Evolutionary conservation across 2,888 invertebrate genomes (phyloP).

Genomic region (Xanthia togata): DNA sequence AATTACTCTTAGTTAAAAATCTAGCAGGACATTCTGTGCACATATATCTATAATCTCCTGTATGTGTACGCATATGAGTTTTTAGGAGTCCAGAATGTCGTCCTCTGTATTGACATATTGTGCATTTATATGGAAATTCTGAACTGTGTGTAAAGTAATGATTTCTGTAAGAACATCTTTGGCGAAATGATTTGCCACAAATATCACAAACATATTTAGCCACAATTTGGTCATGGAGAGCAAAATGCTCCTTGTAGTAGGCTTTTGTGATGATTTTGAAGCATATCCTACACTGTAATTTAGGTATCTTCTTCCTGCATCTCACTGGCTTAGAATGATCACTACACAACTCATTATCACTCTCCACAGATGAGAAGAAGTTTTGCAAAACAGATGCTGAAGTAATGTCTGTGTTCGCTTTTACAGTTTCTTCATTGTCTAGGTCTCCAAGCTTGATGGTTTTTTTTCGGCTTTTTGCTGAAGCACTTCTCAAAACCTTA

Average conservation of each 20-base stretch:
- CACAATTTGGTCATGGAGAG: constrained; percentile 68
- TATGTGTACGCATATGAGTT: constrained; percentile 78
- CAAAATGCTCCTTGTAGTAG: constrained; percentile 48
- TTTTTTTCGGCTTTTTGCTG: not conserved
- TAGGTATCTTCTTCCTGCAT: constrained; percentile 25
- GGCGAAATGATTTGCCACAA: constrained; percentile 79
- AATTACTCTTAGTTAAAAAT: constrained; percentile 78
- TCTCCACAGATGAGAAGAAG: constrained; percentile 38
- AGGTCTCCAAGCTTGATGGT: not conserved
- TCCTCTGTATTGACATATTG: constrained; percentile 77
- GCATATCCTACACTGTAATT: constrained; percentile 46
- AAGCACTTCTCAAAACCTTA: constrained; percentile 66
- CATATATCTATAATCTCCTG: constrained; percentile 79
- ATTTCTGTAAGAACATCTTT: constrained; percentile 77
- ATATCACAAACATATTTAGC: constrained; percentile 79
- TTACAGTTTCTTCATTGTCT: constrained; percentile 12
- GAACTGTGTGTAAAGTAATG: constrained; percentile 76
- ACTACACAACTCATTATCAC: constrained; percentile 26
- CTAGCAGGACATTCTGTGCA: constrained; percentile 80
- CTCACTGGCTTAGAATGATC: constrained; percentile 14
- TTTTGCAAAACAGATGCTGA: constrained; percentile 31
- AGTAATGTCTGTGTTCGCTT: constrained; percentile 5
- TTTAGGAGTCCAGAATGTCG: constrained; percentile 75
- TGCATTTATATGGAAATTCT: constrained; percentile 78
- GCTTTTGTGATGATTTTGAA: constrained; percentile 53